These are phyloP conservation scores for Neocrepidodera transversa DNA, from an alignment of 2,888 invertebrate genomes.

Conservation along the genomic window DNA sequence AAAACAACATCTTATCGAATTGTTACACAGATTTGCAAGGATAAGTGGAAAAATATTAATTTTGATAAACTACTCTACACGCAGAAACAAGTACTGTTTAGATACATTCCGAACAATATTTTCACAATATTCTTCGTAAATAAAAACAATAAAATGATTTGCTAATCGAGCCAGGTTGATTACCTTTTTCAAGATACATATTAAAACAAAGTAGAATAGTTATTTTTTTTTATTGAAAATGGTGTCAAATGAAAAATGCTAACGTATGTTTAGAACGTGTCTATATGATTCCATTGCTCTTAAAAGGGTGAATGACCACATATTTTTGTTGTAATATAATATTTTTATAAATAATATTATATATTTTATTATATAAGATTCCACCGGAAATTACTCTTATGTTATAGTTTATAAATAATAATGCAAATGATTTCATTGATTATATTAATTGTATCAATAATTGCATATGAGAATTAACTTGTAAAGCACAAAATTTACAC, in stretches of 20 bases:
- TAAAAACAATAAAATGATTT: conserved; percentile 37
- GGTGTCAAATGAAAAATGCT: conserved; percentile 48
- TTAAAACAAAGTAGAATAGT: conserved; percentile 19
- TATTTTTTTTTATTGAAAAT: conserved; percentile 37
- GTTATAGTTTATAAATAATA: too few species aligned
- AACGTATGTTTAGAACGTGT: conserved; percentile 48
- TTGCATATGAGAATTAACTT: too few species aligned
- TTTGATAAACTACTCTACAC: too few species aligned
- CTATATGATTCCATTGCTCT: conserved; percentile 37
- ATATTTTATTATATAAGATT: conserved; percentile 14
- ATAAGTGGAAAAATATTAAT: too few species aligned
- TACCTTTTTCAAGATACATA: conserved; percentile 34
- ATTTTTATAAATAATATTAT: conserved; percentile 26
- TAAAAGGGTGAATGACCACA: conserved; percentile 40
- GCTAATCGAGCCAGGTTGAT: conserved; percentile 38
- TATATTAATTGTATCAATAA: too few species aligned
- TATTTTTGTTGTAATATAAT: conserved; percentile 26
- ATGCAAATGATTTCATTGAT: too few species aligned
- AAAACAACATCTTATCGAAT: too few species aligned
- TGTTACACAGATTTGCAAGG: too few species aligned
- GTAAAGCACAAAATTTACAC: too few species aligned
- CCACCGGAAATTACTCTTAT: conserved; percentile 10
- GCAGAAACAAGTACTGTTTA: conserved; percentile 22
- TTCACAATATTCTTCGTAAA: conserved; percentile 41
- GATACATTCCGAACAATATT: conserved; percentile 37